Percentiles rank a stretch among this genome's conserved stretches.
Evolutionary conservation across 2,888 invertebrate genomes (phyloP).

Genomic region (Mystacides longicornis): DNA sequence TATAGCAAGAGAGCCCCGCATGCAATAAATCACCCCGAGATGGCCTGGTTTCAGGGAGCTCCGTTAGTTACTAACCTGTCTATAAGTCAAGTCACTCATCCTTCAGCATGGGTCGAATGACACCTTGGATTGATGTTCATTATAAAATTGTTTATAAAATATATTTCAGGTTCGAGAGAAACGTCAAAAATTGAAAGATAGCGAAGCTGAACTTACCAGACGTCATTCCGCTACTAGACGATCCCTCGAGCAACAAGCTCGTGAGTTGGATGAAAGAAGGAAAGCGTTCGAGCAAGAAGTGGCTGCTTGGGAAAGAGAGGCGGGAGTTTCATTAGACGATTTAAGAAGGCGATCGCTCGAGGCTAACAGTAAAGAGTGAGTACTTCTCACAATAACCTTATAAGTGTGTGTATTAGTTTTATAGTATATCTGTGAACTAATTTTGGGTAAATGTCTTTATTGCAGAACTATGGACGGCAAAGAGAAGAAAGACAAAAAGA

Average conservation of each 20-base stretch:
- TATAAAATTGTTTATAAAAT: no score
- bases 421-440: not conserved
- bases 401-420: no score
- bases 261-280: slow-evolving; percentile 85
- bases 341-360: slow-evolving; percentile 80
- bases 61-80: no score
- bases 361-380: slow-evolving; percentile 83
- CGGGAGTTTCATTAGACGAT: slow-evolving; percentile 84
- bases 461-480: slow-evolving; percentile 76
- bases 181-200: slow-evolving; percentile 91
- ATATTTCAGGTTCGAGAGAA: slow-evolving; percentile 78
- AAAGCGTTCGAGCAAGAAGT: slow-evolving; percentile 80
- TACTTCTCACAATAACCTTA: slow-evolving; percentile 30
- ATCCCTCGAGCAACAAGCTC: slow-evolving; percentile 80
- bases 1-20: no score
- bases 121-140: no score
- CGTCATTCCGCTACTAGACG: slow-evolving; percentile 74
- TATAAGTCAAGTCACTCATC: no score
- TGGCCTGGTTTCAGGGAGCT: no score
- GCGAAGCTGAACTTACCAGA: slow-evolving; percentile 85
- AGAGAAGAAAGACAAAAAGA: slow-evolving; percentile 84
- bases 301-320: slow-evolving; percentile 82
- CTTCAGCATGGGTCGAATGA: no score
- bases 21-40: no score
- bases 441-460: slow-evolving; percentile 34